Evolutionary conservation across 1,140 invertebrate genomes (phyloP), one percentile per base, ranked within the genome.

Genomic region (Listronotus bonariensis): DNA sequence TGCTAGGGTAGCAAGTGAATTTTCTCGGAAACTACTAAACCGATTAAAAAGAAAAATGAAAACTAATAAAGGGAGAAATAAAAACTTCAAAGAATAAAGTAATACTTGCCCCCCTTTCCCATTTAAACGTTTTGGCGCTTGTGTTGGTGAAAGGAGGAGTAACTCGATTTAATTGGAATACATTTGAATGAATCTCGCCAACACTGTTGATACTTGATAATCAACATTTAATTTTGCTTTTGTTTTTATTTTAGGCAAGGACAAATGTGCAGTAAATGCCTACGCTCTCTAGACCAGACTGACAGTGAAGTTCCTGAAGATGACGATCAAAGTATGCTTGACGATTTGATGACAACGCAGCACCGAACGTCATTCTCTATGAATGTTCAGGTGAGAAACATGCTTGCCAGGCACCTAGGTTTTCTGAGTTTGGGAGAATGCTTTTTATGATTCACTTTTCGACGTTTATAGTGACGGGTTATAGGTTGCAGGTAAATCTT

Each of bases 251-350:
- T 53, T 73, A 91, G 89, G 75, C 87, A 90, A 83, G 90, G 89
- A 4, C 88, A 91, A 73, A 81, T 92, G 58, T 92, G 90, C 73
- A 86, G 86, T 58, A 86, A 89, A 67, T 93, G 92, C 74, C 80
- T 92, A 20, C 82, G 90, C 31, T 83, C 82, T 32, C 83, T 88
- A 41, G 89, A 90, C 51, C 79, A 83, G 11, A 77, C 40, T 15
- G 56, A 76, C 15, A 87, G 89, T 60, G 88, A 90, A 67, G 83
- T 88, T 68, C 88, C 85, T n/a, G 89, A 89, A 54, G 89, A 91
- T 48, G 89, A 92, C 65, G 82, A 86, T 58, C 71, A 81, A 46
- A 87, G 86, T 67, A 82, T 87, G 48, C 84, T 88, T 49, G 87
- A 87, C 66, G 88, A 87, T 1, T 77, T 87, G 26, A 79, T 82